These are phyloP conservation scores for Neomicropteryx cornuta DNA, from an alignment of 1,140 invertebrate genomes.

Conservation along the genomic window DNA sequence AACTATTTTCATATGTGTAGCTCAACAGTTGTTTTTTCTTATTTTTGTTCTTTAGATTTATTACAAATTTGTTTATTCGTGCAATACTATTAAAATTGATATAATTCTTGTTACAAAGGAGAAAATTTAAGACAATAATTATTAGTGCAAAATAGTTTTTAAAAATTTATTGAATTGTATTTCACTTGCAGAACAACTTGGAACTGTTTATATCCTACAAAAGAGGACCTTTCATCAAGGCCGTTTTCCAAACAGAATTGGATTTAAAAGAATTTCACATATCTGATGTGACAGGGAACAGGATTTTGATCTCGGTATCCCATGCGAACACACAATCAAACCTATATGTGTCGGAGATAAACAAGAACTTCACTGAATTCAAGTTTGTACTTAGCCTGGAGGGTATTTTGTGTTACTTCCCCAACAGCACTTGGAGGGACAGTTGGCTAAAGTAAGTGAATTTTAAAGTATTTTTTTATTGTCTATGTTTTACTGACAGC, in stretches of 20 bases:
- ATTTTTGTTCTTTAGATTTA: too few species aligned
- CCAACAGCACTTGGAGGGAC: slow-evolving; percentile 64
- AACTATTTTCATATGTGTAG: too few species aligned
- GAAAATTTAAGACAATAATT: too few species aligned
- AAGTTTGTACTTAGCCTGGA: slow-evolving; percentile 71
- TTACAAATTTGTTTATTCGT: too few species aligned
- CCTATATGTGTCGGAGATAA: slow-evolving; percentile 65
- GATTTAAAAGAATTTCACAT: slow-evolving; percentile 64
- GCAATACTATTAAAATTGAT: too few species aligned
- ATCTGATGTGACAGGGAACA: slow-evolving; percentile 68
- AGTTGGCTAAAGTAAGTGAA: slow-evolving; percentile 71
- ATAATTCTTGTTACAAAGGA: too few species aligned
- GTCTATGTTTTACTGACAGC: background rate
- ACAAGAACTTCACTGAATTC: slow-evolving; percentile 39
- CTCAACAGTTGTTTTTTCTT: too few species aligned
- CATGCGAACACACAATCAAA: slow-evolving; percentile 63
- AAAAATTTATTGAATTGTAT: slow-evolving; percentile 6
- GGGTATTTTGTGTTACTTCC: slow-evolving; percentile 74
- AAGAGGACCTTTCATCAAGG: slow-evolving; percentile 53
- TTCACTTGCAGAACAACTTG: slow-evolving; percentile 45
- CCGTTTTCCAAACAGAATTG: slow-evolving; percentile 61
- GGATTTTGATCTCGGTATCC: slow-evolving; percentile 74
- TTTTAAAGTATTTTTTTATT: background rate
- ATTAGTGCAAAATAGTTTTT: too few species aligned
- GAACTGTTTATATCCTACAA: slow-evolving; percentile 72